Evolutionary conservation across 2,888 invertebrate genomes (phyloP).

Genomic region (Eupeodes latifasciatus): DNA sequence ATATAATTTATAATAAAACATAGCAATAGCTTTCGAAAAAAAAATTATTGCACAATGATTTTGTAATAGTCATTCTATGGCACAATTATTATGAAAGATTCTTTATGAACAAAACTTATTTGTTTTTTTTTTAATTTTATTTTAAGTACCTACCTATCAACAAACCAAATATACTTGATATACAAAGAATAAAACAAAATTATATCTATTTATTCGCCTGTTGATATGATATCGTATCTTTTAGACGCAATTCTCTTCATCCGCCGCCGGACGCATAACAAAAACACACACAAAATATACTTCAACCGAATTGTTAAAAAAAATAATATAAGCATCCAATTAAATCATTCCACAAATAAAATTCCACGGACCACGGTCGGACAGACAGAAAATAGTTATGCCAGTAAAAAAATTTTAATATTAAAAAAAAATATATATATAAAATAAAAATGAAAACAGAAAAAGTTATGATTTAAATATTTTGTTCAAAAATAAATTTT

Average conservation of each 20-base stretch:
- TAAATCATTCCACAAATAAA: slow-evolving; percentile 73
- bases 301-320: background rate
- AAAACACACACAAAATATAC: background rate
- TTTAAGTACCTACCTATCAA: background rate
- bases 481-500: slow-evolving; percentile 31
- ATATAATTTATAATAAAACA: background rate
- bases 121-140: no score
- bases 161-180: background rate
- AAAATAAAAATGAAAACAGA: background rate
- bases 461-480: slow-evolving; percentile 19
- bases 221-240: slow-evolving; percentile 46
- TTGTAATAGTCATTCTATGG: slow-evolving; percentile 17
- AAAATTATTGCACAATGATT: slow-evolving; percentile 6
- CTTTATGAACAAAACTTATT: slow-evolving; percentile 7
- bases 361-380: slow-evolving; percentile 57
- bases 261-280: slow-evolving; percentile 4
- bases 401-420: slow-evolving; percentile 11
- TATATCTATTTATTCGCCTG: slow-evolving; percentile 36
- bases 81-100: slow-evolving; percentile 53
- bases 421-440: background rate
- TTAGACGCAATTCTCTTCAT: slow-evolving; percentile 31
- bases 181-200: background rate
- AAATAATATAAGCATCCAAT: slow-evolving; percentile 68
- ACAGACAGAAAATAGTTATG: slow-evolving; percentile 46
- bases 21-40: background rate